These are phyloP conservation scores for Prunella strophiata DNA, from an alignment of 2,797 vertebrate genomes.

Conservation along the genomic window DNA sequence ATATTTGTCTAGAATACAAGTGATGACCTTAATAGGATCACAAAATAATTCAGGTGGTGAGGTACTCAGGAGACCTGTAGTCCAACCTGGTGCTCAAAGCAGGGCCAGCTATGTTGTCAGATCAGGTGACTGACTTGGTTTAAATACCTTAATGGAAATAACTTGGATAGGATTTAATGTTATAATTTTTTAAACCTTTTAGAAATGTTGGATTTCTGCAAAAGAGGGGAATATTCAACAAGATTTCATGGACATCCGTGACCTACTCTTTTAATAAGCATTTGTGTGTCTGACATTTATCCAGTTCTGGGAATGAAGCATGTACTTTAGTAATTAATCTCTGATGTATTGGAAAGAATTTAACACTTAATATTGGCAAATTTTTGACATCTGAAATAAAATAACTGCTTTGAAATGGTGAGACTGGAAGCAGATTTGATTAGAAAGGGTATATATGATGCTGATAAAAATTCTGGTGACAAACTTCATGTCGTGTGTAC, in stretches of 20 bases:
- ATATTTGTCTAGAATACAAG: slow-evolving; percentile 22
- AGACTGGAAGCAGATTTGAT: background rate
- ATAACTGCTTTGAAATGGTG: background rate
- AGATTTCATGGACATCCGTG: background rate
- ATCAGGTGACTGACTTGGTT: background rate
- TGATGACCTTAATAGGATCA: background rate
- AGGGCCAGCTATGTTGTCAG: background rate
- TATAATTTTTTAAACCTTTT: background rate
- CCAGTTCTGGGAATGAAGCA: background rate
- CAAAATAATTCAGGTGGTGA: background rate
- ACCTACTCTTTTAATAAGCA: background rate
- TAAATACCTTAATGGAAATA: slow-evolving; percentile 37
- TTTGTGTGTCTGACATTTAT: background rate
- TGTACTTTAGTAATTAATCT: background rate
- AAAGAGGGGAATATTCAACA: background rate
- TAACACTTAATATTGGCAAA: background rate
- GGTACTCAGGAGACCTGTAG: background rate
- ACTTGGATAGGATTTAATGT: background rate
- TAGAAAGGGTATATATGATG: background rate
- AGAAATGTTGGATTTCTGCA: background rate
- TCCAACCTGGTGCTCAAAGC: background rate
- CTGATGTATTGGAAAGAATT: background rate
- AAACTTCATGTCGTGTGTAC: background rate
- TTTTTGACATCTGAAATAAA: background rate
- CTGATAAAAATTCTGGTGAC: background rate